Base-by-base conservation (phyloP, 1,140 invertebrate species). In the Papilio dardanus region DNA sequence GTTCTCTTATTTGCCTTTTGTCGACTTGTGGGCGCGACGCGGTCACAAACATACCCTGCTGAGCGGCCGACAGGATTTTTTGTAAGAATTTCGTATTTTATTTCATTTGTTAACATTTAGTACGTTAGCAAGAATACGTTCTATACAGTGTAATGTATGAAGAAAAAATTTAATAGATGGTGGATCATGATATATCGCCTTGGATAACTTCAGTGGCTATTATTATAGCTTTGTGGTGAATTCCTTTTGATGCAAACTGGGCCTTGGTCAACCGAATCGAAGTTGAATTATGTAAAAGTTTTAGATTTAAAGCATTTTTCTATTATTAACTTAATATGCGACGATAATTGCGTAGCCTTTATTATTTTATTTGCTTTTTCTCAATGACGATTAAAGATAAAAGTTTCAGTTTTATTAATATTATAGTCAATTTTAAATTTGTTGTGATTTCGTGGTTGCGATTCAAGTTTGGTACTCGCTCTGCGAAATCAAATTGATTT, bases 1-100 rank as follows among this genome's bases (percentile, higher is more conserved):
- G 89, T 93, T 91, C 91, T 89, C 88, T 92, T 93, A 93, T 92
- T 93, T 93, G 90, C 88, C 89, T 86, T 89, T 93, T 93, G 91
- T 92, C 76, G 79, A 82, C 80, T 88, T 87, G 91, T 92, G 91
- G 91, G 91, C 91, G 89, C 91, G 91, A 93, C 91, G 91, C 89
- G 88, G 88, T 90, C 91, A 85, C 91, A 93, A 92, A 91, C 88
- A 91, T 87, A 78, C 86, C 91, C 90, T 85, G 90, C 90, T 90
- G 91, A 77, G 91, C 78, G 83, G 78, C 88, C 84, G 82, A 88
- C 81, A 84, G 71, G 84, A 87, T 87, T 91, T 92, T 93, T 91
- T 90, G 83, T 71, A 50, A 67, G 85, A 88, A 91, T 86, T 91
- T 86, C 84, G 89, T 92, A 93, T 92, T 93, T 93, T 91, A 93